Conservation (phyloP, 2,113 vertebrate species). For the Todiramphus saurophagus region DNA sequence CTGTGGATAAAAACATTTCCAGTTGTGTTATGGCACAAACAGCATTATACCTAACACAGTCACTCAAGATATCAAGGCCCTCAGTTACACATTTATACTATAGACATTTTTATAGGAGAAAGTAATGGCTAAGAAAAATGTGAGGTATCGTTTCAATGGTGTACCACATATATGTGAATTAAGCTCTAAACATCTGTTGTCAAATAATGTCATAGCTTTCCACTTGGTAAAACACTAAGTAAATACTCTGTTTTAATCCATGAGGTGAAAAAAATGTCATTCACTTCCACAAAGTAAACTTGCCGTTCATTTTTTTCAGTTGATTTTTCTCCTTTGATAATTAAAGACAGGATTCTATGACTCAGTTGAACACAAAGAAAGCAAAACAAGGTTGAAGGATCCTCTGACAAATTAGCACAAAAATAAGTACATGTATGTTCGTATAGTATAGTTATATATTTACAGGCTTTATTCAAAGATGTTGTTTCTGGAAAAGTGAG, state of each 20-base stretch:
- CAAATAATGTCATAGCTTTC: not conserved
- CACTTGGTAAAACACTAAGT: not conserved
- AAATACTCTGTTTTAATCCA: constrained; percentile 4
- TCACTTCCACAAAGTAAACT: not conserved
- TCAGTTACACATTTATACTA: not conserved
- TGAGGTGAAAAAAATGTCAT: not conserved
- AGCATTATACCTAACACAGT: not conserved
- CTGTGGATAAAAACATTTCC: not conserved
- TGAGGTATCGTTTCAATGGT: not conserved
- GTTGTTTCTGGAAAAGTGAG: not conserved
- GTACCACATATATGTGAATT: not conserved
- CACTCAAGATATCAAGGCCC: not conserved
- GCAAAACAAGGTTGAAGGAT: not conserved
- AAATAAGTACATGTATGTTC: not conserved
- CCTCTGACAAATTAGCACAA: not conserved
- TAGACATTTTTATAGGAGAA: not conserved
- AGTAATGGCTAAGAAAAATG: not conserved
- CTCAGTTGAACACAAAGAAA: not conserved
- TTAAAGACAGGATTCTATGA: not conserved
- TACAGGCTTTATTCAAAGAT: not conserved
- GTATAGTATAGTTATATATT: not conserved
- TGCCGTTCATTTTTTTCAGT: not conserved
- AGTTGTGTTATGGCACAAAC: not conserved
- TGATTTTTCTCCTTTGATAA: constrained; percentile 10
- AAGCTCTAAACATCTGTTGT: constrained; percentile 5